Percentiles rank a stretch among this genome's conserved stretches.
These are phyloP conservation scores for Hippocampus abdominalis DNA, from an alignment of 2,113 vertebrate species.

Conservation along the genomic window DNA sequence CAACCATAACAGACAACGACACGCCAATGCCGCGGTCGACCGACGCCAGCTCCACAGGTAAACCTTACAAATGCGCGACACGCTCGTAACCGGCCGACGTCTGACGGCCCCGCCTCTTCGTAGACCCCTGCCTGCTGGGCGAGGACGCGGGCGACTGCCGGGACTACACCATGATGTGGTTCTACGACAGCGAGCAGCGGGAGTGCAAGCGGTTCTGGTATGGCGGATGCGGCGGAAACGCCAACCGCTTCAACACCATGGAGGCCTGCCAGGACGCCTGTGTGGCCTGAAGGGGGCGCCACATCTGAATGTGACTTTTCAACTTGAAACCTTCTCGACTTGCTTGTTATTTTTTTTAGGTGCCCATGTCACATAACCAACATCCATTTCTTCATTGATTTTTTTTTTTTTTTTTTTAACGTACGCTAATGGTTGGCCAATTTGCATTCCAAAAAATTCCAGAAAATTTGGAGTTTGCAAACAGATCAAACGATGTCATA, in stretches of 20 bases:
- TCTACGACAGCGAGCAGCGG: constrained; percentile 62
- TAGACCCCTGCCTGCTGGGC: constrained; percentile 68
- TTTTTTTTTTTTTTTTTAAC: background rate
- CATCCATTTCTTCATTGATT: background rate
- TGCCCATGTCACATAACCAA: background rate
- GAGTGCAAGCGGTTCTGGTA: constrained; percentile 79
- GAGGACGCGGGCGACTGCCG: constrained; percentile 70
- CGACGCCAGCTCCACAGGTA: constrained; percentile 35
- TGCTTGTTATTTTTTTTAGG: background rate
- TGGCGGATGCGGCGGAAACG: constrained; percentile 78
- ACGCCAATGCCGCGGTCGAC: background rate
- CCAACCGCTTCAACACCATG: constrained; percentile 75
- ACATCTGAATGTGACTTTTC: background rate
- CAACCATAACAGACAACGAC: constrained; percentile 18
- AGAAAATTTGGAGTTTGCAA: background rate
- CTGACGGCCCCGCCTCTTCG: background rate
- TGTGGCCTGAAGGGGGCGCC: constrained; percentile 34
- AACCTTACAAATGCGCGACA: background rate
- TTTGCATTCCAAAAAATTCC: background rate
- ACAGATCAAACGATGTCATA: too few species aligned
- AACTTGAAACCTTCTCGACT: background rate
- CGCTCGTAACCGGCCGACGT: background rate
- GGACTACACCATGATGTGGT: constrained; percentile 76
- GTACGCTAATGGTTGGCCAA: background rate
- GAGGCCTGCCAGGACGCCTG: constrained; percentile 71